Base-by-base conservation (phyloP, 2,797 vertebrate genomes). In the Microctenopoma lineatum region DNA sequence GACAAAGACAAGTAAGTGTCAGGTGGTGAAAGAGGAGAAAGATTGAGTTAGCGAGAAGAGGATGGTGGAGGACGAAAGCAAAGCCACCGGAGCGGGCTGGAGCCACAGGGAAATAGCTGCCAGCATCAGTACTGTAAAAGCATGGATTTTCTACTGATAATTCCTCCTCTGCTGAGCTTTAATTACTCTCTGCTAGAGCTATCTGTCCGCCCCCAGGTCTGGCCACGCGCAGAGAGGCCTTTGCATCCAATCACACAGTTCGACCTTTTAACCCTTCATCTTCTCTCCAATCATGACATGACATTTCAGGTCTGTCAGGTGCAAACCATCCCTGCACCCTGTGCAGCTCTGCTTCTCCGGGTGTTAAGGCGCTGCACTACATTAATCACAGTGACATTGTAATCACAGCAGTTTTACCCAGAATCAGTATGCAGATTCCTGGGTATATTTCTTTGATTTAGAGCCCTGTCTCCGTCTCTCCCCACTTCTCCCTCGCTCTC, bases 221-320 rank as follows among this genome's bases (percentile, higher is more conserved):
- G 55, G 36, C 70, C 75, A 59, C 73, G 60, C 69, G 21, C 70
- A 25, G 51, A 9, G 72, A 76, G 62, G 76, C 71, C 67, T 79
- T 67, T 70, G 78, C 89, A 76, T 82, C 80, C 82, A 87, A 86
- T 87, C 84, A 78, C 62, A 85, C 51, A 39, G 59, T 41, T 83
- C 86, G 83, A 88, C 86, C 88, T 90, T 88, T 84, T 65, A 87
- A 85, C 89, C 87, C 76, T 77, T 81, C 77, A 66, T 75, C 80
- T 81, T 80, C 66, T 57, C 82, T 87, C 82, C 70, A 58, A 79
- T 90, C 79, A 64, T 70, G 79, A 88, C 79, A 64, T 70, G 79
- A 88, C 86, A 86, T 92, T 88, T 90, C 65, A 76, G 85, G 76
- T 79, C 66, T 84, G 87, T 80, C 85, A 87, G 80, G 84, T 90